A percentile compares a stretch with the other conserved stretches of the same genome.
Evolutionary conservation across 2,888 invertebrate species (phyloP).

Genomic region (Galerucella calmariensis): DNA sequence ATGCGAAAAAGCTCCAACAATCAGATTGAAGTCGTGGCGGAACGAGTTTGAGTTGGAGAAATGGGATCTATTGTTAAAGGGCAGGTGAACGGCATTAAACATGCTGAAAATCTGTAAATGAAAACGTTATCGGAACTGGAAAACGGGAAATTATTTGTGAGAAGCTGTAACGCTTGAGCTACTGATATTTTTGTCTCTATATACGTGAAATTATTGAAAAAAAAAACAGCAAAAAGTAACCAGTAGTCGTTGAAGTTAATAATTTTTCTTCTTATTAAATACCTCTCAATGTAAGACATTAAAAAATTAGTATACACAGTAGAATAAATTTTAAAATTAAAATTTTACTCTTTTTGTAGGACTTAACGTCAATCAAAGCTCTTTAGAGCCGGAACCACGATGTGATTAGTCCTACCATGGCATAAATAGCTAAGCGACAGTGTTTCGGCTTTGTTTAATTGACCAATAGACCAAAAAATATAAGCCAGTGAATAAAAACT

Average conservation of each 20-base stretch:
- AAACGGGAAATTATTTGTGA: conserved; percentile 16
- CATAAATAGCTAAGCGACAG: conserved; percentile 4
- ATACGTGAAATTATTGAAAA: no score
- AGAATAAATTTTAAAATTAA: conserved; percentile 3
- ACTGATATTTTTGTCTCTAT: no score
- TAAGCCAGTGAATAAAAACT: neutral
- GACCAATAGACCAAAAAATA: conserved; percentile 9
- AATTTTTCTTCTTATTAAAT: neutral
- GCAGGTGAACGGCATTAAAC: conserved; percentile 57
- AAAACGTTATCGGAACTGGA: conserved; percentile 56
- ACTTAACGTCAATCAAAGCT: conserved; percentile 50
- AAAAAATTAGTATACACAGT: neutral
- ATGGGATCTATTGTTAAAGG: conserved; percentile 56
- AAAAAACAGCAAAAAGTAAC: no score
- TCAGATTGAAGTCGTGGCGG: conserved; percentile 55
- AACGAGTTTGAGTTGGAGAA: conserved; percentile 52
- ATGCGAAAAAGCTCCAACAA: conserved; percentile 52
- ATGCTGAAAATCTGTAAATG: conserved; percentile 60
- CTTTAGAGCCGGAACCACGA: conserved; percentile 46
- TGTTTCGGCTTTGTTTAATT: conserved; percentile 12
- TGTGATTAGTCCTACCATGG: neutral
- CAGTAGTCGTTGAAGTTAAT: neutral
- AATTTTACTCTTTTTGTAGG: conserved; percentile 23
- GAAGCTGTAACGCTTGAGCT: neutral
- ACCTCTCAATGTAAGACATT: neutral